phyloP scores from a whole-genome alignment of 2,888 invertebrate species.

The Argyresthia albistria region DNA sequence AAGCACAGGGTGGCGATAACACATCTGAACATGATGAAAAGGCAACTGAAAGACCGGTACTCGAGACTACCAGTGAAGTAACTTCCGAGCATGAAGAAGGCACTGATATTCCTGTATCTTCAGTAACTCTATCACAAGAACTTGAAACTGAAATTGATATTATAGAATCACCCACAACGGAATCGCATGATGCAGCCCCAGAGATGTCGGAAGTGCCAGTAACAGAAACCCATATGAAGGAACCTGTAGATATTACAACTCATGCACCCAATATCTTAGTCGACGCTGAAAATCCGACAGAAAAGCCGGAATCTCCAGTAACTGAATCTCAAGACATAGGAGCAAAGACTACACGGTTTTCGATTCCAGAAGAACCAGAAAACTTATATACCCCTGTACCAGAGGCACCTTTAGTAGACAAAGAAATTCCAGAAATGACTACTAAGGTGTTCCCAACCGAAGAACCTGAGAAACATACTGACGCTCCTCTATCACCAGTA shows the following conservation, averaged over 20 bases:
- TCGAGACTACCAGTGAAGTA: background rate
- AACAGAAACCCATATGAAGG: background rate
- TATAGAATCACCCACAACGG: background rate
- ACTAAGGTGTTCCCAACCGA: conserved; percentile 3
- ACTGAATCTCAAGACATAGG: conserved; percentile 9
- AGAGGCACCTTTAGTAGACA: background rate
- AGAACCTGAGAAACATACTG: conserved; percentile 5
- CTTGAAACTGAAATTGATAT: background rate
- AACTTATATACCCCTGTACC: background rate
- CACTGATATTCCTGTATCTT: background rate
- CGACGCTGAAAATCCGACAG: background rate
- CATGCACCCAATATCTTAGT: background rate
- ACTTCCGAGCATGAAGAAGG: background rate
- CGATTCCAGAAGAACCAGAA: background rate
- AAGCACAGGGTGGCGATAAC: background rate
- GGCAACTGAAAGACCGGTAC: background rate
- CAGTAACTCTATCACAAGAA: background rate
- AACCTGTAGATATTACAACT: background rate
- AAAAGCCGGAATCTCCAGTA: background rate
- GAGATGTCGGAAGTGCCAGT: background rate
- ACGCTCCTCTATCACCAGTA: background rate
- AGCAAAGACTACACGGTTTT: conserved; percentile 1
- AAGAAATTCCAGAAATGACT: background rate
- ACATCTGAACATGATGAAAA: background rate
- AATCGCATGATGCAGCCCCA: background rate